These are phyloP conservation scores for Theocolax elegans DNA, from an alignment of 1,140 invertebrate genomes.

Conservation along the genomic window DNA sequence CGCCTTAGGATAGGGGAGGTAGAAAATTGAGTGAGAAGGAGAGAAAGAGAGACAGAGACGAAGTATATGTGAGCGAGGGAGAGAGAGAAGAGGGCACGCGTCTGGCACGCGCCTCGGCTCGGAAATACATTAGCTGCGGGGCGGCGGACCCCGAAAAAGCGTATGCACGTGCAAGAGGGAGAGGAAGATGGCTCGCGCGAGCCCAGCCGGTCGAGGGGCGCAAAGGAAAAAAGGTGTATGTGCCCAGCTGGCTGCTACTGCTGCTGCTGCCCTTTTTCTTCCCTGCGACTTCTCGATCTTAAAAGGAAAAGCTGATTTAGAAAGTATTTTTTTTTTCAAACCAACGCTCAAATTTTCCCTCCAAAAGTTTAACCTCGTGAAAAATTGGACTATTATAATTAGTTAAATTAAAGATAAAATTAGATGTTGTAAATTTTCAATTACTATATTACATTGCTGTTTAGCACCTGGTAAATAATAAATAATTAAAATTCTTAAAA, in stretches of 20 bases:
- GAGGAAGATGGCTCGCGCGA: not conserved
- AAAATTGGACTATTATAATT: no score
- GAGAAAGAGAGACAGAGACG: not conserved
- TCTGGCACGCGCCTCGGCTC: conserved; percentile 35
- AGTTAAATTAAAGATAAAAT: no score
- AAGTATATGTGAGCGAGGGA: no score
- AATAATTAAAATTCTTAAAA: no score
- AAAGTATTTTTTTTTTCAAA: not conserved
- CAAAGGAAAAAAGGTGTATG: conserved; percentile 26
- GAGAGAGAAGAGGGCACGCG: conserved; percentile 18
- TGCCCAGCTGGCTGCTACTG: conserved; percentile 31
- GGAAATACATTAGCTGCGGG: conserved; percentile 21
- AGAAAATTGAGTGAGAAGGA: not conserved
- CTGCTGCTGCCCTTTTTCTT: not conserved
- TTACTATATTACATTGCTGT: no score
- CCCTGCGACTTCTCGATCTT: conserved; percentile 7
- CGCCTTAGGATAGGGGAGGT: no score
- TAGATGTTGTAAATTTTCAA: no score
- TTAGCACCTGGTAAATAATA: no score
- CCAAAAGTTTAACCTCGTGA: conserved; percentile 16
- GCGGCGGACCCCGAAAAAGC: conserved; percentile 2
- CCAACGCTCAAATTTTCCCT: conserved; percentile 23
- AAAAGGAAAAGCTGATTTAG: not conserved
- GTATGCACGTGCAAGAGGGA: not conserved
- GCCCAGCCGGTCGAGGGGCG: conserved; percentile 5